phyloP scores from a whole-genome alignment of 2,797 vertebrate species.

The Hapalemur alaotrensis region DNA sequence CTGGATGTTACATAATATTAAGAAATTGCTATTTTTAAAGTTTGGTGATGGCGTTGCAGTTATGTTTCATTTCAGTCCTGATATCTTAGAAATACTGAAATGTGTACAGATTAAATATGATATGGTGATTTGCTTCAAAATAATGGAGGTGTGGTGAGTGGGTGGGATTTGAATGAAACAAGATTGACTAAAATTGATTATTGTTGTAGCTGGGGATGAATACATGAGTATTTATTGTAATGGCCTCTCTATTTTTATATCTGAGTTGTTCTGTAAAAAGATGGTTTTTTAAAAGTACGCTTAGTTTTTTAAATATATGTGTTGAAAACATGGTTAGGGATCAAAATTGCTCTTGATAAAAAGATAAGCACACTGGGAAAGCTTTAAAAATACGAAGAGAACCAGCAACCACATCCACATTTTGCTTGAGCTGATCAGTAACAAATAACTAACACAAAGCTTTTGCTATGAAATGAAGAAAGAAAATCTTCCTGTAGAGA shows the following conservation, averaged over 20 bases:
- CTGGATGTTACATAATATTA: not conserved
- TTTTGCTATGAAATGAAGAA: not conserved
- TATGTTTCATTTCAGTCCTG: not conserved
- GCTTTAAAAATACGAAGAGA: not conserved
- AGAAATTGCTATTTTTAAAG: not conserved
- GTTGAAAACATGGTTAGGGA: not conserved
- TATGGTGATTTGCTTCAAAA: not conserved
- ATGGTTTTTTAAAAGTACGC: not conserved
- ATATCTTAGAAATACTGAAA: not conserved
- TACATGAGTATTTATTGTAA: not conserved
- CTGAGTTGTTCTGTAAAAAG: not conserved
- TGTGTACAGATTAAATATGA: not conserved
- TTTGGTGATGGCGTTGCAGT: not conserved
- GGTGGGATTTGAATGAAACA: not conserved
- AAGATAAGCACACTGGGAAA: not conserved
- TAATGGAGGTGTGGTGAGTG: not conserved
- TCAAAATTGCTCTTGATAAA: not conserved
- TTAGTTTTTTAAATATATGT: not conserved
- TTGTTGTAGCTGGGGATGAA: too few species aligned
- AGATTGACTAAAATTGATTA: too few species aligned
- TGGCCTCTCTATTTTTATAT: not conserved
- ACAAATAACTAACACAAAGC: not conserved
- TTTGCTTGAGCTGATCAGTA: not conserved
- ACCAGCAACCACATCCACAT: not conserved
- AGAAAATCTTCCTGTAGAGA: not conserved